A percentile compares a stretch with the other conserved stretches of the same genome.
Evolutionary conservation across 2,797 vertebrate species (phyloP).

Genomic region (Silurus aristotelis): DNA sequence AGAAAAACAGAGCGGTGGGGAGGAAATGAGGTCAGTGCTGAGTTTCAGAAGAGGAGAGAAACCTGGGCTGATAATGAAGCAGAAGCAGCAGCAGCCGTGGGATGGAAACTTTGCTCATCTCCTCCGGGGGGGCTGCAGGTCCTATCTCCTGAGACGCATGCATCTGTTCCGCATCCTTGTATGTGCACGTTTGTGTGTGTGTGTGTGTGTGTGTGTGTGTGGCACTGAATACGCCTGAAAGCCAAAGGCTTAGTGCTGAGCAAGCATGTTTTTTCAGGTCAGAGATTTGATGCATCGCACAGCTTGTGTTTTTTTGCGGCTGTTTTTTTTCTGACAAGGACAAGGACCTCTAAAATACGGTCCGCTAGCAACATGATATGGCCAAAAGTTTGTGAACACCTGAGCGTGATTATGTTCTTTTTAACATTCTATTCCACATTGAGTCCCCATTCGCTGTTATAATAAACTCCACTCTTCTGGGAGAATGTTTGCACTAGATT

Average conservation of each 20-base stretch:
- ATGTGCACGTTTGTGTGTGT: slow-evolving; percentile 23
- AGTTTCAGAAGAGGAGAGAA: slow-evolving; percentile 46
- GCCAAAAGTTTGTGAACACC: no score
- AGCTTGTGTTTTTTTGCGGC: neutral
- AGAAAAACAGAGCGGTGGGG: slow-evolving; percentile 63
- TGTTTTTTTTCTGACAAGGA: neutral
- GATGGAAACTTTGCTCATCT: slow-evolving; percentile 62
- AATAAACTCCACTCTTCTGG: no score
- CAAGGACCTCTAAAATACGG: neutral
- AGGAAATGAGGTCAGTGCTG: slow-evolving; percentile 70
- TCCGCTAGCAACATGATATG: neutral
- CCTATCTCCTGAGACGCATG: slow-evolving; percentile 60
- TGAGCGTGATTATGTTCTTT: no score
- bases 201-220: neutral
- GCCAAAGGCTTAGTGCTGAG: slow-evolving; percentile 36
- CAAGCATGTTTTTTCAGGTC: slow-evolving; percentile 53
- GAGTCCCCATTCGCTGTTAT: no score
- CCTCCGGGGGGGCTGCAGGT: slow-evolving; percentile 59
- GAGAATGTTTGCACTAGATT: no score
- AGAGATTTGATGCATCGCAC: slow-evolving; percentile 48
- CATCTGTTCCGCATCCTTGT: slow-evolving; percentile 71
- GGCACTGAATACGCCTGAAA: slow-evolving; percentile 12
- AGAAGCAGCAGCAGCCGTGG: slow-evolving; percentile 63
- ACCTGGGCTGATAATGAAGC: slow-evolving; percentile 68
- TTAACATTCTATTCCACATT: no score